phyloP scores from a whole-genome alignment of 2,797 vertebrate genomes.

The Poecilia velifera region DNA sequence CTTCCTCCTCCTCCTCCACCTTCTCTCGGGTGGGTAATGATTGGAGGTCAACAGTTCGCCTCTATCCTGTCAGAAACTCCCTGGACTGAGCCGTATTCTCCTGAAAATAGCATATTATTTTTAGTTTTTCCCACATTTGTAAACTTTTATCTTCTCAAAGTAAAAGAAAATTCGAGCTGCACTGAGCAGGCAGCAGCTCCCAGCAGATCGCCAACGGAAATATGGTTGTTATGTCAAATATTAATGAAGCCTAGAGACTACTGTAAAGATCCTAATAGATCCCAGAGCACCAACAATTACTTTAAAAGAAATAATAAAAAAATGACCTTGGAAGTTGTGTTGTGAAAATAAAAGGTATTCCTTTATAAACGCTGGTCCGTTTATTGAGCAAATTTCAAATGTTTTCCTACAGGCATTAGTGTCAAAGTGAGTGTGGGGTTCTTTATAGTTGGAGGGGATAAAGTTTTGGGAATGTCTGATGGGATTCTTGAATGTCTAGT shows the following conservation, averaged over 20 bases:
- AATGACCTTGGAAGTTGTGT: not conserved
- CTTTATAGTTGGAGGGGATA: not conserved
- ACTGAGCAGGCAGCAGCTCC: slow-evolving; percentile 1
- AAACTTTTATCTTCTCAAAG: slow-evolving; percentile 26
- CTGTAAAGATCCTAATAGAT: not conserved
- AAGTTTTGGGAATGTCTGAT: not conserved
- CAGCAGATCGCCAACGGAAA: slow-evolving; percentile 11
- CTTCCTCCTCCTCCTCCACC: slow-evolving; percentile 6
- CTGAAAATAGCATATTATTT: slow-evolving; percentile 46
- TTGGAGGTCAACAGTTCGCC: slow-evolving; percentile 51
- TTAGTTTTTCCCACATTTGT: slow-evolving; percentile 37
- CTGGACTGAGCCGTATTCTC: slow-evolving; percentile 33
- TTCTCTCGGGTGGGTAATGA: slow-evolving; percentile 56
- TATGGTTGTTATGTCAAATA: slow-evolving; percentile 8
- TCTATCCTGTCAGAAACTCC: slow-evolving; percentile 60
- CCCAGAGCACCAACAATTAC: not conserved
- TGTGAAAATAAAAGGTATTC: not conserved
- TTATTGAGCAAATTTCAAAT: not conserved
- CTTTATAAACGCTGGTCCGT: not conserved
- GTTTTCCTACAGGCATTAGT: not conserved
- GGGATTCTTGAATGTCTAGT: not conserved
- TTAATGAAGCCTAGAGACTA: not conserved
- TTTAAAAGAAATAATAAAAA: not conserved
- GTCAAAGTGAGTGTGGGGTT: not conserved
- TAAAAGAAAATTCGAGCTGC: slow-evolving; percentile 26